Percentiles rank a stretch among this genome's conserved stretches.
These are phyloP conservation scores for Byasa hedistus DNA, from an alignment of 2,888 invertebrate genomes.

Conservation along the genomic window DNA sequence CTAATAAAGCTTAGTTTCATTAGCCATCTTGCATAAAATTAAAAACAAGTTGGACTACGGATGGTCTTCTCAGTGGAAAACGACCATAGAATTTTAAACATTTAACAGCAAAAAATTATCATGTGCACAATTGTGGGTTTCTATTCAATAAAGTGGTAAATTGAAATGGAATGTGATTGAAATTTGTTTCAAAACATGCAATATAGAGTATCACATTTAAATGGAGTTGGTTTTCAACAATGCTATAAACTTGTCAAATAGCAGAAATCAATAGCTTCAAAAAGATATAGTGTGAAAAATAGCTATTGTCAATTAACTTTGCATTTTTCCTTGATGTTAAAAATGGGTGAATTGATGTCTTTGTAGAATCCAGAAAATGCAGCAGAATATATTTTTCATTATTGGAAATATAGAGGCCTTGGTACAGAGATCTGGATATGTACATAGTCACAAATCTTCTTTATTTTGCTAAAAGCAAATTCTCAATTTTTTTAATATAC, in stretches of 20 bases:
- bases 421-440: conserved; percentile 10
- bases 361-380: conserved; percentile 15
- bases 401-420: neutral
- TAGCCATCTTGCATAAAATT: no score
- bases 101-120: neutral
- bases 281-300: conserved; percentile 13
- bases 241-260: conserved; percentile 1
- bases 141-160: neutral
- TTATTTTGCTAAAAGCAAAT: conserved; percentile 12
- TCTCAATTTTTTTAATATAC: conserved; percentile 2
- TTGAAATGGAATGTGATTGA: conserved; percentile 17
- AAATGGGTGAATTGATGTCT: neutral
- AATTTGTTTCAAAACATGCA: neutral
- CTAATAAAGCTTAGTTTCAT: neutral
- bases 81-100: neutral
- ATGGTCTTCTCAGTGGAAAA: neutral
- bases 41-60: neutral
- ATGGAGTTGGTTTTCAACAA: neutral
- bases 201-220: neutral
- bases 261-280: conserved; percentile 7
- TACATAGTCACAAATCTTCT: conserved; percentile 3
- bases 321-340: neutral
- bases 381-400: no score
- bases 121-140: neutral
- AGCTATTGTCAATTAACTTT: neutral